Base-by-base conservation (phyloP, 2,888 invertebrate genomes). In the Cabera pusaria region DNA sequence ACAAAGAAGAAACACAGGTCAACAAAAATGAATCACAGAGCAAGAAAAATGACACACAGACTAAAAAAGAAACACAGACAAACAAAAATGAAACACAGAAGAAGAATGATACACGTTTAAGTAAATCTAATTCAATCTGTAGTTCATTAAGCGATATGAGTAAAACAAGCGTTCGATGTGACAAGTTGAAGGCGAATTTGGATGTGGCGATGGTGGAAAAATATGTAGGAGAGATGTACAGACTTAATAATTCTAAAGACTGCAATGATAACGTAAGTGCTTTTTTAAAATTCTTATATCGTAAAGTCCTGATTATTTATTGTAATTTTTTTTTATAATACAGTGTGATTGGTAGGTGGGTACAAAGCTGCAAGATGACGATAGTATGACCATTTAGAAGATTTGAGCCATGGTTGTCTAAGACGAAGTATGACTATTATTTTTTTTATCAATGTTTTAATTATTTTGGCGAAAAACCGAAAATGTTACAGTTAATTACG, bases 181-280 rank as follows among this genome's bases (percentile, higher is more conserved):
- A 56, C 7, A 65, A 27, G 22, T 12, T 24, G 2, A 2, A 1
- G 20, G 39, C 6, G 17, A 40, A n/a, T 5, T 4, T 85, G 39
- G 70, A 91, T 59, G 51, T 81, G 53, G 52, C 80, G 21, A 79
- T 85, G 10, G 44, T 92, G 39, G 92, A 92, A 62, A 73, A 90
- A 17, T 80, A 88, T 12, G 50, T 92, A 24, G 91, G 91, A 36
- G 92, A 92, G 48, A 36, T 92, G 37, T 78, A 80, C 21, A 60
- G 92, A 27, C 69, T 90, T 12, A 28, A 35, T 9, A 12, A 27
- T 57, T 90, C 25, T 0, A 49, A 52, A 1, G 83, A 80, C 19
- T 76, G 64, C 36, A 56, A 64, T 32, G 72, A 71, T 32, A 64
- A 59, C 72, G 85, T 83, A 38, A 48, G 53, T 49, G n/a, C n/a